Evolutionary conservation across 2,888 invertebrate species (phyloP).

Genomic region (Ormyrus labotus): DNA sequence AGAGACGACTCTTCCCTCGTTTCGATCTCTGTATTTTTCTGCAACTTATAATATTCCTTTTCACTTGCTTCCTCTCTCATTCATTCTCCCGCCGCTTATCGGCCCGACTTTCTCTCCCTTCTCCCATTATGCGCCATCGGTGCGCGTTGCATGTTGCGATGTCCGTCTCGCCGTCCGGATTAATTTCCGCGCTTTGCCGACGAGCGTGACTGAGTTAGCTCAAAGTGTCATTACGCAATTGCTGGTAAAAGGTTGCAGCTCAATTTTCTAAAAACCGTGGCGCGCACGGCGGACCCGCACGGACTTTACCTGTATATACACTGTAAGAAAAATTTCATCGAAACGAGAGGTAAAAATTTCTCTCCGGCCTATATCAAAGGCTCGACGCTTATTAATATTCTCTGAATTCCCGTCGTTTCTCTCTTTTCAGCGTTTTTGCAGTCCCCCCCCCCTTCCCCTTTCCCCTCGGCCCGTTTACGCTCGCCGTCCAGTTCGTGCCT

Average conservation of each 20-base stretch:
- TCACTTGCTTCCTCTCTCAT: conserved; percentile 2
- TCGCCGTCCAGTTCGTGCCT: neutral
- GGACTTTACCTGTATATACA: too few species aligned
- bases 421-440: conserved; percentile 1
- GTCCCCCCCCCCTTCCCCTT: neutral
- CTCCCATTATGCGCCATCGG: neutral
- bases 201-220: neutral
- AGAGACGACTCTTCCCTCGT: conserved; percentile 3
- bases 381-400: neutral
- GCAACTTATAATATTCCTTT: neutral
- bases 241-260: too few species aligned
- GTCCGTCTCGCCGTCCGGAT: neutral
- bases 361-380: neutral
- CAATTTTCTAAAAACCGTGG: too few species aligned
- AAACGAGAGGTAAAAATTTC: neutral
- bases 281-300: too few species aligned
- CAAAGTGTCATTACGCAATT: too few species aligned
- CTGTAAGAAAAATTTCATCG: neutral
- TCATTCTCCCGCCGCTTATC: too few species aligned
- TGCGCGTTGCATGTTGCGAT: neutral
- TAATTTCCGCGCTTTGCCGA: neutral
- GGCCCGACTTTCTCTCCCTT: too few species aligned
- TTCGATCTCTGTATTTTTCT: conserved; percentile 20
- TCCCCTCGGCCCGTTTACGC: neutral
- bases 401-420: neutral